These are phyloP conservation scores for Dascillus cervinus DNA, from an alignment of 2,888 invertebrate species.

Conservation along the genomic window DNA sequence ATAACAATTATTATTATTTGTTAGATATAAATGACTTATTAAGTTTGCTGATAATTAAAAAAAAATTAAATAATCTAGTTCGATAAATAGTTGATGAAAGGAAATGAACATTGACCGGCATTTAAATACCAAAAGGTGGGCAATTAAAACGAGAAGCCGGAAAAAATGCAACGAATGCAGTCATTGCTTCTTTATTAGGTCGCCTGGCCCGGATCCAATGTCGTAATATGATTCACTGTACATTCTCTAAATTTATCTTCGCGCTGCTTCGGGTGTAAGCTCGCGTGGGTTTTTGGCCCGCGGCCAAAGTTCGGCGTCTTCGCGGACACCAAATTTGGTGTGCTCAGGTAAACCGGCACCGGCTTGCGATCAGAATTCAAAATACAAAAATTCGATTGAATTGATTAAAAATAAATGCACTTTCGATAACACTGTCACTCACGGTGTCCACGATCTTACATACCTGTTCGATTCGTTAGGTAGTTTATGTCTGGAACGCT, in stretches of 20 bases:
- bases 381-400: too few species aligned
- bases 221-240: constrained; percentile 46
- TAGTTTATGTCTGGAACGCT: constrained; percentile 32
- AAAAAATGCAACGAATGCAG: constrained; percentile 8
- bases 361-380: too few species aligned
- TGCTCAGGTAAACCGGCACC: constrained; percentile 21
- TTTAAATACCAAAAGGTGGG: too few species aligned
- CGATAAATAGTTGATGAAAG: too few species aligned
- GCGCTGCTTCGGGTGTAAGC: constrained; percentile 9
- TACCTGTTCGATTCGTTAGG: constrained; percentile 43
- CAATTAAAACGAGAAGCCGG: too few species aligned
- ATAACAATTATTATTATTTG: too few species aligned
- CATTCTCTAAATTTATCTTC: constrained; percentile 32
- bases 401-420: too few species aligned
- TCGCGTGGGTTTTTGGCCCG: constrained; percentile 20
- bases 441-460: constrained; percentile 21
- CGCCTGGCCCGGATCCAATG: constrained; percentile 38
- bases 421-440: constrained; percentile 9
- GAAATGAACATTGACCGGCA: too few species aligned
- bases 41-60: too few species aligned
- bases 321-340: constrained; percentile 18
- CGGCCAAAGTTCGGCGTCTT: constrained; percentile 23
- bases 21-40: too few species aligned
- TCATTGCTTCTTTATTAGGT: constrained; percentile 25
- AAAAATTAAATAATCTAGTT: too few species aligned